These are phyloP conservation scores for Cordilura impudica DNA, from an alignment of 2,888 invertebrate genomes.

Conservation along the genomic window DNA sequence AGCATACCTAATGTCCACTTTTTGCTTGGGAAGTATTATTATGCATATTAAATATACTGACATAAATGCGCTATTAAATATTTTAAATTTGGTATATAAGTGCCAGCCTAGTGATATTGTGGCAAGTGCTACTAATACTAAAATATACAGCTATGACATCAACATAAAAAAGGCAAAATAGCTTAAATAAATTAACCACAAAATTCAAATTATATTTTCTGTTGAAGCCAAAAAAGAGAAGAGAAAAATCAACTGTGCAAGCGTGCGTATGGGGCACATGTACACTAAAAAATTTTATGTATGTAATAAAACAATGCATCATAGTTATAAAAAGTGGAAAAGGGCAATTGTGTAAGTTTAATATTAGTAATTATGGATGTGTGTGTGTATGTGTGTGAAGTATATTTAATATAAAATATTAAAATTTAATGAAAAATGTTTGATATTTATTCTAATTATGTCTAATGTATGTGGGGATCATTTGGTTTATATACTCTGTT, in stretches of 20 bases:
- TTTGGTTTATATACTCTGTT: not conserved
- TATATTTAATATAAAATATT: not conserved
- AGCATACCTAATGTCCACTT: no score
- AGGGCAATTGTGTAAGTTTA: no score
- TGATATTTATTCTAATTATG: constrained; percentile 31
- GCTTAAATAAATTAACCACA: constrained; percentile 58
- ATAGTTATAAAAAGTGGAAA: no score
- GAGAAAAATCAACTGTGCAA: not conserved
- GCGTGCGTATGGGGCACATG: no score
- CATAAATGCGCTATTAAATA: no score
- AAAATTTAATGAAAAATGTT: not conserved
- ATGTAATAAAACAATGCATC: not conserved
- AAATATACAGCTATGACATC: not conserved
- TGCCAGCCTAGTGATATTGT: not conserved
- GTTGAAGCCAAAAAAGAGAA: constrained; percentile 12
- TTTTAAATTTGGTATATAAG: no score
- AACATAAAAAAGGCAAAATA: constrained; percentile 32
- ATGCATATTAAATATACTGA: no score
- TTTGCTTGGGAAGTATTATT: no score
- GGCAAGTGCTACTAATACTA: not conserved
- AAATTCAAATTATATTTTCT: constrained; percentile 53
- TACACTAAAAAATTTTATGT: not conserved
- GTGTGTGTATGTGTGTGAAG: no score
- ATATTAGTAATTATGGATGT: no score
- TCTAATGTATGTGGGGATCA: constrained; percentile 15